Evolutionary conservation across 2,113 vertebrate genomes (phyloP), one percentile per base, ranked within the genome.

Genomic region (Castor canadensis): DNA sequence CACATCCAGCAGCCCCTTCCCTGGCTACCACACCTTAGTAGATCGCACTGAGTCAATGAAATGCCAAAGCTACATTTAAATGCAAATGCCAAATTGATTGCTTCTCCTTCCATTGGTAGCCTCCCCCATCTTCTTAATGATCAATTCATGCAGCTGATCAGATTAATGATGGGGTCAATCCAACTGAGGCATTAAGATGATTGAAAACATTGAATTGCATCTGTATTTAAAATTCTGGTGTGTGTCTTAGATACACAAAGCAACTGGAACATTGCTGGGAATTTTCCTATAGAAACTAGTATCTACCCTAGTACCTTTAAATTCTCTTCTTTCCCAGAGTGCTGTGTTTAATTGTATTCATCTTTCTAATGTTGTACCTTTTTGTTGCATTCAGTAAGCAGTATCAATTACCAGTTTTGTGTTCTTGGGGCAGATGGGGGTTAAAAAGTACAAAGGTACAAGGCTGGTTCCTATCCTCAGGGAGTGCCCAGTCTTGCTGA

Each of bases 121-220:
- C 38, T 89, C 56, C 71, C 67, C 90, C n/a, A 56, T 95, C 86
- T 94, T 96, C 93, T 91, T 95, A 95, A 89, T 93, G 95, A 96
- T 96, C 93, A 66, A 35, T 87, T 79, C 80, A 49, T 90, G 90
- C 26, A 82, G 77, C 86, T 81, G 95, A 94, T 90, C 80, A 64
- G 94, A 96, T 73, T 93, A 93, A 93, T 73, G 56, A 69, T 80
- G 93, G n/a, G 79, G 93, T 80, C 95, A 89, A 40, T 91, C 87
- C 79, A 94, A 89, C 84, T 91, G 89, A 94, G 93, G 75, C 89
- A 89, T 96, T 96, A 97, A 94, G 89, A 86, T 95, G 94, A 97
- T 92, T 90, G 82, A 94, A 91, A 89, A 91, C 80, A 67, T 43
- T 54, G 56, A 91, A 60, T 90, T 45, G 12, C 77, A 1, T 56